Evolutionary conservation across 2,888 invertebrate species (phyloP).

Genomic region (Theodoxus fluviatilis): DNA sequence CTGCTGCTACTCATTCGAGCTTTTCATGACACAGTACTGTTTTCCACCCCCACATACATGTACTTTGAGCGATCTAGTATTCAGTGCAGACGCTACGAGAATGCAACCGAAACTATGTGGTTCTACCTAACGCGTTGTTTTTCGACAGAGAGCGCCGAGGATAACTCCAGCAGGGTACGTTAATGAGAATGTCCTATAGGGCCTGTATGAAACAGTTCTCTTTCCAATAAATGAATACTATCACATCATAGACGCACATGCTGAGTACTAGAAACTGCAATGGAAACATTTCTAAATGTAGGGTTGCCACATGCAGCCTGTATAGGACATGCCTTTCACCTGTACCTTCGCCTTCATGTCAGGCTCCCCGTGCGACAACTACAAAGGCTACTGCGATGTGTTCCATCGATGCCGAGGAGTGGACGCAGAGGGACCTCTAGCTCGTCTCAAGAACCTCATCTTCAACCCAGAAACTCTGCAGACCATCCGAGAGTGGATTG

Average conservation of each 20-base stretch:
- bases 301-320: not conserved
- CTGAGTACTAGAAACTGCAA: not conserved
- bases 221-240: not conserved
- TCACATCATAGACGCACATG: not conserved
- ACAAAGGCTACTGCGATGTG: slow-evolving; percentile 97
- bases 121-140: no score
- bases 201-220: not conserved
- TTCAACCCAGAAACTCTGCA: slow-evolving; percentile 88
- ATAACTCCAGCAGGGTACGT: no score
- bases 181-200: no score
- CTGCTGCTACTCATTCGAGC: no score
- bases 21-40: no score
- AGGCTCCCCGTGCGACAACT: slow-evolving; percentile 97
- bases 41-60: no score
- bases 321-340: no score
- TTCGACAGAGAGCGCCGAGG: no score
- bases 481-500: slow-evolving; percentile 91
- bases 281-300: not conserved
- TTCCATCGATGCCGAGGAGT: slow-evolving; percentile 98
- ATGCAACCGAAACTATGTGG: no score
- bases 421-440: slow-evolving; percentile 97
- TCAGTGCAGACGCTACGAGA: no score
- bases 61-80: no score
- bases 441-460: slow-evolving; percentile 92
- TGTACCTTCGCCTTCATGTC: slow-evolving; percentile 22